A percentile compares a stretch with the other conserved stretches of the same genome.
phyloP scores from a whole-genome alignment of 2,888 invertebrate species.

The Junonia oenone region DNA sequence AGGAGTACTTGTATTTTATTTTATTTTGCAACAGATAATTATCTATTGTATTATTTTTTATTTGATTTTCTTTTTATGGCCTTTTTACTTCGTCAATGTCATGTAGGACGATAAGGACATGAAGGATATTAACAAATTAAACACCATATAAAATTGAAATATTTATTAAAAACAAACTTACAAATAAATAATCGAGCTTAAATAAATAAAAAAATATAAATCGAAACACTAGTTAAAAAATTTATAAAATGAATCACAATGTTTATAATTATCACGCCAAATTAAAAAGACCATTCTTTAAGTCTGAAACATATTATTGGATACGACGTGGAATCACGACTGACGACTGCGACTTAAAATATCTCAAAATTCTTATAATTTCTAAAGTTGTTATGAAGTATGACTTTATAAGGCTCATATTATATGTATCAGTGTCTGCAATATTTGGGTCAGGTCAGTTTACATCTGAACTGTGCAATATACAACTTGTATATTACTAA shows the following conservation, averaged over 20 bases:
- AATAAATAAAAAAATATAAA: background rate
- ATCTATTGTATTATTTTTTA: no score
- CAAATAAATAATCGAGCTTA: constrained; percentile 1
- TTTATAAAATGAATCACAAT: background rate
- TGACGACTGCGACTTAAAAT: no score
- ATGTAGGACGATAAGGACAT: background rate
- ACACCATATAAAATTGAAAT: background rate
- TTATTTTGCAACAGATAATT: no score
- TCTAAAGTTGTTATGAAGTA: no score
- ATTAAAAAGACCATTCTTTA: background rate
- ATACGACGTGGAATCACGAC: no score
- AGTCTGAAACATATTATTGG: background rate
- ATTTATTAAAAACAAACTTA: background rate
- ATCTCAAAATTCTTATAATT: no score
- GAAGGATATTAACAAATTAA: background rate
- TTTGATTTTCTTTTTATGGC: background rate
- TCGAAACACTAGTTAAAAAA: background rate
- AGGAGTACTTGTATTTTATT: background rate
- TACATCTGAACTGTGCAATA: no score
- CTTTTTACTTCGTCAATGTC: no score
- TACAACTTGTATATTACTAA: no score
- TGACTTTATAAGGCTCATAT: no score
- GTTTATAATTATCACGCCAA: background rate
- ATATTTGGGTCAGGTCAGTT: no score
- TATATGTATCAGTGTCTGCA: no score